Conservation (phyloP, 2,888 invertebrate genomes). For the Pyrrhia umbra region DNA sequence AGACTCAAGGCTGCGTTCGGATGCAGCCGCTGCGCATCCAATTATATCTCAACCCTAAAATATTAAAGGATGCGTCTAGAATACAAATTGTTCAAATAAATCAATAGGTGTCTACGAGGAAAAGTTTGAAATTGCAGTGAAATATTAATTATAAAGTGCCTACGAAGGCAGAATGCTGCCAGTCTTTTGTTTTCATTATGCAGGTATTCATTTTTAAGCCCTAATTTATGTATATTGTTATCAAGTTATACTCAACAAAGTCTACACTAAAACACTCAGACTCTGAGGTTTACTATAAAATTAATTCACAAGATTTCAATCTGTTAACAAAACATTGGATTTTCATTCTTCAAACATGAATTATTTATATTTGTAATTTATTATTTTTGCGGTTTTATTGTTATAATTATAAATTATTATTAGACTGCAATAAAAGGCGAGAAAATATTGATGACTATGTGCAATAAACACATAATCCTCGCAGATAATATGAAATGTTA, state of each 20-base stretch:
- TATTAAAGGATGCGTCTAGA: conserved; percentile 83
- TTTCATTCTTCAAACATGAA: conserved; percentile 9
- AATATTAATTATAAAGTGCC: conserved; percentile 51
- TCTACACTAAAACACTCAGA: conserved; percentile 7
- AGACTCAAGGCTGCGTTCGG: conserved; percentile 80
- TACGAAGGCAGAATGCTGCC: conserved; percentile 23
- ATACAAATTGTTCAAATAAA: conserved; percentile 82
- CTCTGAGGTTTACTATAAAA: conserved; percentile 18
- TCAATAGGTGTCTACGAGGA: conserved; percentile 67
- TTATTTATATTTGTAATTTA: conserved; percentile 28
- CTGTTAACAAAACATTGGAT: conserved; percentile 16
- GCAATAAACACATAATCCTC: neutral
- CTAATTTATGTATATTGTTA: conserved; percentile 18
- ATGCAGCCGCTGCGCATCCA: conserved; percentile 85
- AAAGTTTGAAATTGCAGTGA: conserved; percentile 34
- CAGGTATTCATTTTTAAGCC: conserved; percentile 18
- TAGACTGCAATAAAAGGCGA: neutral
- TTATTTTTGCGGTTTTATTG: conserved; percentile 7
- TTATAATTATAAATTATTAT: neutral
- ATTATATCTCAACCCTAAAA: conserved; percentile 88
- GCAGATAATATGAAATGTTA: neutral
- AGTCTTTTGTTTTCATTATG: conserved; percentile 45
- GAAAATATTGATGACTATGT: neutral
- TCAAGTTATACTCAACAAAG: conserved; percentile 25
- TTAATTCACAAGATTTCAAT: conserved; percentile 15